phyloP scores from a whole-genome alignment of 1,140 invertebrate genomes.

The Vanessa tameamea region DNA sequence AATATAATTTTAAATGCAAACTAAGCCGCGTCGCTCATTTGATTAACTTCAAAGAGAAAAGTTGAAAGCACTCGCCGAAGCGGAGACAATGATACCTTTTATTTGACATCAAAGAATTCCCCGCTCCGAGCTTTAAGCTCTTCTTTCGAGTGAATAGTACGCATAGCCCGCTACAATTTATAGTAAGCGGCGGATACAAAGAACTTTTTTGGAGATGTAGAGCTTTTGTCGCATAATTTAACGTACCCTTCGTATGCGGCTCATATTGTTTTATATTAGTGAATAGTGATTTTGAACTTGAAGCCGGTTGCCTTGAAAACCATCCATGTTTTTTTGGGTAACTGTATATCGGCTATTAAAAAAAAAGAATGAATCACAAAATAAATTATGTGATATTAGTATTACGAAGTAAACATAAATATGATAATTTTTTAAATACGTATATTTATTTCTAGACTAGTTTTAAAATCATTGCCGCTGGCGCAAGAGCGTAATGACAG shows the following conservation, averaged over 20 bases:
- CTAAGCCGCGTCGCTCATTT: slow-evolving; percentile 67
- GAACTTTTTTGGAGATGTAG: slow-evolving; percentile 45
- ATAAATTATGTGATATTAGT: too few relatives aligned
- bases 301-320: not conserved
- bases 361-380: too few relatives aligned
- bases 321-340: not conserved
- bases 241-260: slow-evolving; percentile 32
- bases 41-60: slow-evolving; percentile 76
- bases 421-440: not conserved
- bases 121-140: slow-evolving; percentile 59
- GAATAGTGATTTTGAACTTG: slow-evolving; percentile 12
- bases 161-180: slow-evolving; percentile 48
- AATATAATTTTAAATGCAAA: slow-evolving; percentile 71
- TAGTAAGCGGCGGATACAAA: slow-evolving; percentile 49
- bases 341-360: not conserved
- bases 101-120: slow-evolving; percentile 73
- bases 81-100: slow-evolving; percentile 78
- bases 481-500: slow-evolving; percentile 15
- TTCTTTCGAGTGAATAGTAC: slow-evolving; percentile 47
- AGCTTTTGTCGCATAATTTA: slow-evolving; percentile 50
- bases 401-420: not conserved
- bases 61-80: slow-evolving; percentile 72
- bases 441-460: not conserved
- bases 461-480: slow-evolving; percentile 1
- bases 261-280: slow-evolving; percentile 22